phyloP scores from a whole-genome alignment of 2,888 invertebrate genomes.

The Acrobasis repandana region DNA sequence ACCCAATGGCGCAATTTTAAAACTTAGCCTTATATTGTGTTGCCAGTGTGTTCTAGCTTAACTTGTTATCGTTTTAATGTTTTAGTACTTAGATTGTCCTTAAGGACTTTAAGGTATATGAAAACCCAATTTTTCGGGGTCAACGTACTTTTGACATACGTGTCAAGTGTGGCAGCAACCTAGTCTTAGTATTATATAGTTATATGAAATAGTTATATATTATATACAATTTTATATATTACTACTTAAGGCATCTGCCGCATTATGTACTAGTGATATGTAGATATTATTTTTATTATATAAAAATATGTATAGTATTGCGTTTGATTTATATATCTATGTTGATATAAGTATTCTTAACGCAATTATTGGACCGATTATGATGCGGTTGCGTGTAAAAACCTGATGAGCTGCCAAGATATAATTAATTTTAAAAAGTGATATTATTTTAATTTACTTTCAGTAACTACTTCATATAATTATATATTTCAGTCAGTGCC shows the following conservation, averaged over 20 bases:
- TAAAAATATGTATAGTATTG: constrained; percentile 30
- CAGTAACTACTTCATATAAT: constrained; percentile 48
- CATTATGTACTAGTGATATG: not conserved
- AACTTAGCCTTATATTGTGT: not conserved
- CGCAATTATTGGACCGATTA: constrained; percentile 43
- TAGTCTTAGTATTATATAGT: constrained; percentile 38
- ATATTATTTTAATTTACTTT: constrained; percentile 10
- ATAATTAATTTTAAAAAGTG: constrained; percentile 11
- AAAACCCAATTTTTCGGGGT: constrained; percentile 39
- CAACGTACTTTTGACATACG: constrained; percentile 44
- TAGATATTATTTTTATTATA: not conserved
- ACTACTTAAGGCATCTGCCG: constrained; percentile 18
- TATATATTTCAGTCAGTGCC: constrained; percentile 66
- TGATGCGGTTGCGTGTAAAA: constrained; percentile 24
- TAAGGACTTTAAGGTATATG: constrained; percentile 31
- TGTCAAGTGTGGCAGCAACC: constrained; percentile 38
- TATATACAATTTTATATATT: not conserved
- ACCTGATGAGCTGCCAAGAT: constrained; percentile 2
- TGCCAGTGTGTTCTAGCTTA: constrained; percentile 31
- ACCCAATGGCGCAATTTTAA: not conserved
- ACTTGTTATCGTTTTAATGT: constrained; percentile 30
- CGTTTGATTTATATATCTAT: constrained; percentile 73
- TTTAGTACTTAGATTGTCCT: constrained; percentile 47
- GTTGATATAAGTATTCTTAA: constrained; percentile 67
- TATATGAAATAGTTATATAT: constrained; percentile 35